These are phyloP conservation scores for Cyphomyrus plagiostoma DNA, from an alignment of 2,113 vertebrate species.

Conservation along the genomic window DNA sequence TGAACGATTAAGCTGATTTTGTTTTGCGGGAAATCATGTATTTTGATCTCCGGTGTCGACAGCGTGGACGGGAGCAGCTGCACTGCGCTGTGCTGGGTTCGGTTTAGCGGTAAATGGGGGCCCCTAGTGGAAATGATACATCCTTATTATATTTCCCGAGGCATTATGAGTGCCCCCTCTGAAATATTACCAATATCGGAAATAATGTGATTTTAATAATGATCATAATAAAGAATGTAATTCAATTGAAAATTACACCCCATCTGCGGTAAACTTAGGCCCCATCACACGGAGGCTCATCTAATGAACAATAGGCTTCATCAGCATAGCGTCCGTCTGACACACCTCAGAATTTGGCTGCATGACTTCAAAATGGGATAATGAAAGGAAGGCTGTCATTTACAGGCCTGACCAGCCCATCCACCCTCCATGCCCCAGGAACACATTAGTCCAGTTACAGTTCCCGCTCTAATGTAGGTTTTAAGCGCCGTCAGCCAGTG, in stretches of 20 bases:
- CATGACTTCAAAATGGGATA: not conserved
- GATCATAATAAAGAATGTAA: not conserved
- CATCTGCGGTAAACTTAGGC: not conserved
- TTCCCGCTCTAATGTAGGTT: not conserved
- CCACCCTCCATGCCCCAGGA: not conserved
- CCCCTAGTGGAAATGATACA: slow-evolving; percentile 42
- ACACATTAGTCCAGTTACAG: not conserved
- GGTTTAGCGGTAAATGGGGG: slow-evolving; percentile 31
- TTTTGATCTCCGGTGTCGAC: not conserved
- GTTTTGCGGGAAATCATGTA: not conserved
- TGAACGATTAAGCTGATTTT: not conserved
- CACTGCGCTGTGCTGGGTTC: not conserved
- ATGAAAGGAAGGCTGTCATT: not conserved
- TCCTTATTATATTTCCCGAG: not conserved
- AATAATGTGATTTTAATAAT: not conserved
- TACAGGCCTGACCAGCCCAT: not conserved
- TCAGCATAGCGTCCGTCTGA: not conserved
- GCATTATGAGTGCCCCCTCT: not conserved
- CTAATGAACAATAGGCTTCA: not conserved
- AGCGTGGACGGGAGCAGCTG: not conserved
- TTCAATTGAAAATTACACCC: not conserved
- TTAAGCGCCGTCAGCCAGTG: not conserved
- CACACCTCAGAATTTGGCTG: not conserved
- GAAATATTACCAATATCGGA: not conserved
- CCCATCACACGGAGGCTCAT: not conserved